Evolutionary conservation across 2,888 invertebrate species (phyloP).

Genomic region (Sinhomidia bicolor): DNA sequence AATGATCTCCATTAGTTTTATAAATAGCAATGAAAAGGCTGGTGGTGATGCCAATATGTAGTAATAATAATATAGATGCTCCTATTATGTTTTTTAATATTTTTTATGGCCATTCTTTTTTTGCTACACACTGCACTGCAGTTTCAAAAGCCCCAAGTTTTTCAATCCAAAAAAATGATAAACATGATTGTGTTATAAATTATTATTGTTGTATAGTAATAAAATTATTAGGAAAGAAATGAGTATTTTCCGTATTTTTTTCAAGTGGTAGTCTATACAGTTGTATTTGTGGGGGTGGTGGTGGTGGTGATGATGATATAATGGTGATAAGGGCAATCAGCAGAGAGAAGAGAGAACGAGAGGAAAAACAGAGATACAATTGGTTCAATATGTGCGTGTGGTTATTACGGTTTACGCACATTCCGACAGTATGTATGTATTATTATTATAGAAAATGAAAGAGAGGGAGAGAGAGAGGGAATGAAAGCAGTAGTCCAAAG

Average conservation of each 20-base stretch:
- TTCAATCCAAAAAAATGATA: too few relatives aligned
- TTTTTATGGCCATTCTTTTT: neutral
- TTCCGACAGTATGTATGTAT: too few relatives aligned
- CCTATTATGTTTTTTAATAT: neutral
- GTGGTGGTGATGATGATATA: too few relatives aligned
- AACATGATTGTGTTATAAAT: constrained; percentile 6
- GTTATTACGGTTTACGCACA: neutral
- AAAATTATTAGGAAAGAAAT: constrained; percentile 28
- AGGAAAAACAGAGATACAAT: too few relatives aligned
- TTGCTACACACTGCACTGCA: neutral
- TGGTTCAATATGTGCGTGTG: neutral
- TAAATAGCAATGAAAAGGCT: constrained; percentile 53
- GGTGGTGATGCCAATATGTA: constrained; percentile 55
- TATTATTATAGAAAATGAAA: too few relatives aligned
- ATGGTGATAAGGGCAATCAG: neutral
- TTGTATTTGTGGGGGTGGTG: too few relatives aligned
- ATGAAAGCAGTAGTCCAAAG: neutral
- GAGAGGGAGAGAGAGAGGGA: too few relatives aligned
- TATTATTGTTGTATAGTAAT: too few relatives aligned
- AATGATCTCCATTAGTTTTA: constrained; percentile 67
- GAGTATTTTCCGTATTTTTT: neutral
- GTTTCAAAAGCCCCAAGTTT: too few relatives aligned
- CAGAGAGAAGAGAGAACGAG: neutral
- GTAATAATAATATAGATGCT: too few relatives aligned
- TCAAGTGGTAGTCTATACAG: too few relatives aligned